Base-by-base conservation (phyloP, 2,797 vertebrate species). In the Hippopotamyrus pictus region DNA sequence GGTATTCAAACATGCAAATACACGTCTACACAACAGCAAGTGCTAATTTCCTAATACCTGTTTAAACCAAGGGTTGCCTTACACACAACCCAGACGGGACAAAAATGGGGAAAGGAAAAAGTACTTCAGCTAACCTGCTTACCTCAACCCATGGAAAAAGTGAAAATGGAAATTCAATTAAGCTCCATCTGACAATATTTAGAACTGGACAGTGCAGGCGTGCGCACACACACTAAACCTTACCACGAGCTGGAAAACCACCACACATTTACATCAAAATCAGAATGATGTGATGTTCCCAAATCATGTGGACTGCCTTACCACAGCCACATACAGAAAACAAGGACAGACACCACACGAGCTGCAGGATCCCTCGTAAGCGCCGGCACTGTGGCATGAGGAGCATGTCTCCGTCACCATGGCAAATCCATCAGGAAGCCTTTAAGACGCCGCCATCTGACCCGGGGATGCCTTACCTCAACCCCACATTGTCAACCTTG, bases 281-380 rank as follows among this genome's bases (percentile, higher is more conserved):
- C 62, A 73, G 62, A 89, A 87, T 33, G 65, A 44, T 76, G 76
- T 54, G 17, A 33, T 41, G 8, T 53, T 89, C 69, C 85, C 59
- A 53, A 50, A 54, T 65, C 65, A 87, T 73, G 48, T 87, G 91
- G 90, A 93, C 84, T 91, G 90, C 84, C 91, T 93, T 92, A 93
- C 90, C 90, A 92, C 90, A 92, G 92, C 92, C 91, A 88, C 85
- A 92, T 90, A 87, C 84, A 88, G 50, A 91, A 90, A 87, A 73
- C 84, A 79, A 89, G 29, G 83, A 89, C 88, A 86, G 82, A 59
- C 89, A 89, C 62, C 54, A 76, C 48, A 89, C 50, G 29, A 89
- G 89, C 89, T 86, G 89, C 62, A 89, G 89, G 89, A 29, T 87
- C 84, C 89, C 84, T 79, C 5, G 84, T 87, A 87, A 79, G 62